Conservation (phyloP, 2,113 vertebrate species). For the Delphinus delphis region DNA sequence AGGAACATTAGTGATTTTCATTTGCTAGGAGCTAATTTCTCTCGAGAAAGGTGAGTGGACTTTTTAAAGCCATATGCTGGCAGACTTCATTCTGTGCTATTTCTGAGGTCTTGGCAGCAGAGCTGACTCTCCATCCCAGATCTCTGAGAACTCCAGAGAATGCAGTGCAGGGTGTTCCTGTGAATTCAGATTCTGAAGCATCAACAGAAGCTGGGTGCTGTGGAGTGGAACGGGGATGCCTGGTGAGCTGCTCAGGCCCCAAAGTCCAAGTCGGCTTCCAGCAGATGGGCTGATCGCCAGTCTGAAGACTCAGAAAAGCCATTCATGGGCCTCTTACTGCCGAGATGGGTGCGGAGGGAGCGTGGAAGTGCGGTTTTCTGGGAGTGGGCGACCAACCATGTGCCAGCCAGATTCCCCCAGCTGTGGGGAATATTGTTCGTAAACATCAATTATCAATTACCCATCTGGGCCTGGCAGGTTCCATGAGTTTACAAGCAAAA, state of each 20-base stretch:
- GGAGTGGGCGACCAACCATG: not conserved
- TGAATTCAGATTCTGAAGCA: slow-evolving; percentile 63
- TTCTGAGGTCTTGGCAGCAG: slow-evolving; percentile 77
- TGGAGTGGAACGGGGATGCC: not conserved
- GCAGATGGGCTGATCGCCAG: not conserved
- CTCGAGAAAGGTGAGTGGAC: slow-evolving; percentile 68
- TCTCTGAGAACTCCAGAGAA: slow-evolving; percentile 62
- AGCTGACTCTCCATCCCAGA: slow-evolving; percentile 60
- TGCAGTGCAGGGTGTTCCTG: slow-evolving; percentile 75
- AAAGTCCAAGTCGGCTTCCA: not conserved
- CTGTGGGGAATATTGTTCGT: slow-evolving; percentile 37
- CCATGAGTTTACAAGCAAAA: slow-evolving; percentile 44
- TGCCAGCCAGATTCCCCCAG: slow-evolving; percentile 42
- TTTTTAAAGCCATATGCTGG: slow-evolving; percentile 61
- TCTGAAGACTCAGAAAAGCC: not conserved
- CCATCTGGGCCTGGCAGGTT: slow-evolving; percentile 30
- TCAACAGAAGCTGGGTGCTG: slow-evolving; percentile 56
- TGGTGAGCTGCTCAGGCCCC: not conserved
- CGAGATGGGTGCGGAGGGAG: not conserved
- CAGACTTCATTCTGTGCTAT: slow-evolving; percentile 73
- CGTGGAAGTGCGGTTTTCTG: not conserved
- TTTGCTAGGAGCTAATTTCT: slow-evolving; percentile 42
- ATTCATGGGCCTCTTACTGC: not conserved
- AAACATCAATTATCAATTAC: slow-evolving; percentile 59
- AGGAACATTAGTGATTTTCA: slow-evolving; percentile 53